Percentiles rank a stretch among this genome's conserved stretches.
These are phyloP conservation scores for Pantherophis alleghaniensis DNA, from an alignment of 2,797 vertebrate genomes.

Conservation along the genomic window DNA sequence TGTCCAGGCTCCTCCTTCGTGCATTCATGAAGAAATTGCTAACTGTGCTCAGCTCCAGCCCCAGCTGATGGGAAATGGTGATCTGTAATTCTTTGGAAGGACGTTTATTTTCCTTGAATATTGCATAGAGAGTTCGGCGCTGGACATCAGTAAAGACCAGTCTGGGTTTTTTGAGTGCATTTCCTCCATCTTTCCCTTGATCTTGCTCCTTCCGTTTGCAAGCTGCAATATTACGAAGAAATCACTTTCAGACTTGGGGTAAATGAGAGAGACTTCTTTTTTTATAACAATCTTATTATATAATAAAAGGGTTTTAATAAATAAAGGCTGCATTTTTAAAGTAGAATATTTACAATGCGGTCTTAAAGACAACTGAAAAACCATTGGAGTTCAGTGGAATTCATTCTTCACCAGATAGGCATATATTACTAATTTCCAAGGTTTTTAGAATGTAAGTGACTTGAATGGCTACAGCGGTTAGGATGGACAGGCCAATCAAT, in stretches of 20 bases:
- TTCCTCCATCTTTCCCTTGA: slow-evolving; percentile 89
- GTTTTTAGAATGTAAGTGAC: not conserved
- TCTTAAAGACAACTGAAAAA: not conserved
- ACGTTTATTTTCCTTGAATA: slow-evolving; percentile 99
- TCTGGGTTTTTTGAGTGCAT: slow-evolving; percentile 91
- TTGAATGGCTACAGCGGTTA: not conserved
- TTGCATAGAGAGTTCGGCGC: slow-evolving; percentile 97
- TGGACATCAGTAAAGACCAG: slow-evolving; percentile 99
- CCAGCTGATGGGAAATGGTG: slow-evolving; percentile 98
- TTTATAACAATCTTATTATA: not conserved
- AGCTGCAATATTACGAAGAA: slow-evolving; percentile 73
- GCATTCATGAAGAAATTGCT: slow-evolving; percentile 99
- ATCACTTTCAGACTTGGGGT: not conserved
- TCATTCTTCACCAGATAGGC: not conserved
- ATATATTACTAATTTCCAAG: not conserved
- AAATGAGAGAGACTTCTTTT: not conserved
- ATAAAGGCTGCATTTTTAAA: not conserved
- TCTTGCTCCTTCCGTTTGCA: slow-evolving; percentile 99
- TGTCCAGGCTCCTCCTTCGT: slow-evolving; percentile 94
- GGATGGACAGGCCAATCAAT: not conserved
- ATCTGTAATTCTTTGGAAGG: slow-evolving; percentile 99
- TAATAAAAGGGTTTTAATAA: not conserved
- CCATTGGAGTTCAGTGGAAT: not conserved
- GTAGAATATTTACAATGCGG: not conserved
- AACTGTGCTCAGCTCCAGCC: slow-evolving; percentile 96